These are phyloP conservation scores for Solen grandis DNA, from an alignment of 1,140 invertebrate species.

Conservation along the genomic window DNA sequence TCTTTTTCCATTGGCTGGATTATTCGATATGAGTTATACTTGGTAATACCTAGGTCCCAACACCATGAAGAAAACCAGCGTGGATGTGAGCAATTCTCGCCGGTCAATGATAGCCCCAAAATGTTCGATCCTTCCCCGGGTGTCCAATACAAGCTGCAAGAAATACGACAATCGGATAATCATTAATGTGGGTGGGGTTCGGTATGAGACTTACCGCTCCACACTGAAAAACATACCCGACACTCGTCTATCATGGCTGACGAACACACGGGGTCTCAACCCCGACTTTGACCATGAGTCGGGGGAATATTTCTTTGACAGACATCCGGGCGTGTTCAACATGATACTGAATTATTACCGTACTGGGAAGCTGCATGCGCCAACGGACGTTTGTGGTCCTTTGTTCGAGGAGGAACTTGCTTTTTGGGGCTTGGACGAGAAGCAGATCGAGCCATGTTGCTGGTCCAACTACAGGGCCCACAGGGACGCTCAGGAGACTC, in stretches of 20 bases:
- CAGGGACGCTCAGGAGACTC: conserved; percentile 78
- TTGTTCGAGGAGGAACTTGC: conserved; percentile 80
- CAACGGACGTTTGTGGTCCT: conserved; percentile 79
- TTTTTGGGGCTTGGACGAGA: conserved; percentile 81
- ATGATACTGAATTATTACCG: conserved; percentile 81
- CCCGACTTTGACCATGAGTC: conserved; percentile 76
- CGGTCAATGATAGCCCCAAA: conserved; percentile 62
- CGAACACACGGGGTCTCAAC: conserved; percentile 73
- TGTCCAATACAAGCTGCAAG: conserved; percentile 42
- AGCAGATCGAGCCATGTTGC: conserved; percentile 80
- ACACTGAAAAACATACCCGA: conserved; percentile 79
- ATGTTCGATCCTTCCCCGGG: conserved; percentile 49
- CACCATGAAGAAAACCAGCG: background rate
- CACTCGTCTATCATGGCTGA: conserved; percentile 78
- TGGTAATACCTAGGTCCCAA: too few species aligned
- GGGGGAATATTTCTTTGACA: conserved; percentile 80
- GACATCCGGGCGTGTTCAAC: conserved; percentile 79
- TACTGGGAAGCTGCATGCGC: conserved; percentile 78
- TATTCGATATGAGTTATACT: too few species aligned
- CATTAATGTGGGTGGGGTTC: conserved; percentile 97
- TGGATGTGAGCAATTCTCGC: background rate
- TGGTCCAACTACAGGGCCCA: conserved; percentile 78
- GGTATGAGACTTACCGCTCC: conserved; percentile 95
- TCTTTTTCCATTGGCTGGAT: too few species aligned
- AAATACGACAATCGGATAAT: conserved; percentile 85